Conservation (phyloP, 2,888 invertebrate species). For the Diadegma fenestrale region DNA sequence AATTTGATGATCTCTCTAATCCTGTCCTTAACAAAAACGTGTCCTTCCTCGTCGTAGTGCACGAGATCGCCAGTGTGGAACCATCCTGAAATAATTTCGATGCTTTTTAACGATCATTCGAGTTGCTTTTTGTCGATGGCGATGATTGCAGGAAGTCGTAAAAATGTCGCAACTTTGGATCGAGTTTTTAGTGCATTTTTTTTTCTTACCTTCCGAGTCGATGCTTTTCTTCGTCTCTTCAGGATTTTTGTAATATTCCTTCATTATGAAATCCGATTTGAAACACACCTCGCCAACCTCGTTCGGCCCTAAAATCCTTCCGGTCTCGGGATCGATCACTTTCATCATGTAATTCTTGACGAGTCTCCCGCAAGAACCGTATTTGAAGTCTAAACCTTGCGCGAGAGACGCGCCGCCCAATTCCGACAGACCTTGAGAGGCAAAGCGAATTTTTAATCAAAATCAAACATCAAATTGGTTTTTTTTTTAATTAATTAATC, state of each 20-base stretch:
- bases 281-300: conserved; percentile 87
- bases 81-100: conserved; percentile 82
- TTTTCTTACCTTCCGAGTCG: conserved; percentile 81
- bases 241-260: conserved; percentile 85
- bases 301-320: conserved; percentile 83
- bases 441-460: background rate
- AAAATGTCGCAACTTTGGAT: background rate
- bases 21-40: conserved; percentile 86
- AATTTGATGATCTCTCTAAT: conserved; percentile 88
- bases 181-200: too few species aligned
- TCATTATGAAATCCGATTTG: conserved; percentile 85
- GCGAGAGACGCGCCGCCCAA: conserved; percentile 16
- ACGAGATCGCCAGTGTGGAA: conserved; percentile 86
- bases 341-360: conserved; percentile 58
- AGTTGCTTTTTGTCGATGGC: too few species aligned
- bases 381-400: conserved; percentile 37
- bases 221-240: conserved; percentile 85
- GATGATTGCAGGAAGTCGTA: background rate
- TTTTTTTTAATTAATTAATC: too few species aligned
- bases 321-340: conserved; percentile 82
- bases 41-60: conserved; percentile 85
- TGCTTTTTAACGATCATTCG: too few species aligned
- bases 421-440: conserved; percentile 53
- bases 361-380: conserved; percentile 70
- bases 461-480: too few species aligned